Evolutionary conservation across 2,797 vertebrate genomes (phyloP).

Genomic region (Poliocrania exsul): DNA sequence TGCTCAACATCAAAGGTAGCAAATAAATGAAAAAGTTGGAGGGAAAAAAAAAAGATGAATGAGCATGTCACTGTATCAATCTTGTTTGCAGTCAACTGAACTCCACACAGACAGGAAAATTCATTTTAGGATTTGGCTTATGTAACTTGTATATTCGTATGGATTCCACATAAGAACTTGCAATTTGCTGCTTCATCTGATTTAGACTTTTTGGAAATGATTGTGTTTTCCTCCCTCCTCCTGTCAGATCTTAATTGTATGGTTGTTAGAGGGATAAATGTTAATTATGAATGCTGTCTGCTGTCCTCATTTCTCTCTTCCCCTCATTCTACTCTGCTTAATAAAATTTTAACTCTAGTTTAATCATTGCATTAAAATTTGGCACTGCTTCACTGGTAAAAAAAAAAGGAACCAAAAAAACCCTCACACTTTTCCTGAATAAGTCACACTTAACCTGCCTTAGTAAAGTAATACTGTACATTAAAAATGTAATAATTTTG

Average conservation of each 20-base stretch:
- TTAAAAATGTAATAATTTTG: background rate
- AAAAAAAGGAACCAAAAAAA: background rate
- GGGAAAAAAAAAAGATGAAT: background rate
- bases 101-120: background rate
- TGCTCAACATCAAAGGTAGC: conserved; percentile 23
- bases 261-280: background rate
- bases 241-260: conserved; percentile 13
- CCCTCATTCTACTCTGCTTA: background rate
- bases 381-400: background rate
- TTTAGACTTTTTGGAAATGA: background rate
- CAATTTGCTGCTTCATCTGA: conserved; percentile 28
- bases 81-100: background rate
- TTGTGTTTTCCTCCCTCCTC: conserved; percentile 30
- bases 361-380: conserved; percentile 8
- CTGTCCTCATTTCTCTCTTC: background rate
- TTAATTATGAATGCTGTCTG: conserved; percentile 34
- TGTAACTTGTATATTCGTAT: background rate
- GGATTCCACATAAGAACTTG: background rate
- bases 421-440: background rate
- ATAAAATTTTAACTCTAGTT: conserved; percentile 32
- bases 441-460: background rate
- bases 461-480: background rate
- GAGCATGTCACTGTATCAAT: conserved; percentile 5
- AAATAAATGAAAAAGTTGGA: background rate
- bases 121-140: conserved; percentile 13